Evolutionary conservation across 2,888 invertebrate genomes (phyloP), one percentile per base, ranked within the genome.

Genomic region (Aspidapion aeneum): DNA sequence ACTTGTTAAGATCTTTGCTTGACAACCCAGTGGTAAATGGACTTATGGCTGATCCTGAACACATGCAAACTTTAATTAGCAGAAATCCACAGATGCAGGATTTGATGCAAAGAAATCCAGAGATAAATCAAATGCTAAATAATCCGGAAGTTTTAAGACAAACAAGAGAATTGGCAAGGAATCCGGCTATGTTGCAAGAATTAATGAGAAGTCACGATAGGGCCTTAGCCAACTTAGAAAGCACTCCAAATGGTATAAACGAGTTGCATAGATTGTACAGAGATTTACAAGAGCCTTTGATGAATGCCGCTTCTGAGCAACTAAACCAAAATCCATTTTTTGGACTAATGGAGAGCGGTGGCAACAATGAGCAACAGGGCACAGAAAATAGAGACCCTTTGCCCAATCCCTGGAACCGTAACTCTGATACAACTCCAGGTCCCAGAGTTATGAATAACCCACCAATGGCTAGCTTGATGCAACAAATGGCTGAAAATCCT

Each of bases 11-110:
- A 60, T 93, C 94, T 77, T 87, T 98, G 67, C 85, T 99, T 81
- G 96, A 98, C 78, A 98, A 96, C 81, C 97, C 97, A 0, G 81
- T 98, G 70, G 94, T 98, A 66, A 96, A 97, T 80, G 91, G 91
- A 78, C 86, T 98, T 83, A 93, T 98, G 93, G 94, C 91, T 73
- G 95, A 97, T 81, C 98, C 98, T 0, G 97, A 98, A 69, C 91
- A 95, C 68, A 93, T 99, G 90, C 87, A 98, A 68, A 86, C 90
- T 21, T 85, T 99, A 71, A 90, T 99, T 68, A 92, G 93, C 67
- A 91, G 94, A 52, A 98, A 98, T 84, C 98, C 98, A 22, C 97
- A 98, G 82, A 96, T 99, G 92, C 96, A 97, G 78, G 94, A 96
- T 75, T 82, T 98, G 63, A 96, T 98, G 89, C 88, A 78, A 89